Percentiles rank a stretch among this genome's conserved stretches.
phyloP scores from a whole-genome alignment of 2,888 invertebrate genomes.

The Calliopum simillimum region DNA sequence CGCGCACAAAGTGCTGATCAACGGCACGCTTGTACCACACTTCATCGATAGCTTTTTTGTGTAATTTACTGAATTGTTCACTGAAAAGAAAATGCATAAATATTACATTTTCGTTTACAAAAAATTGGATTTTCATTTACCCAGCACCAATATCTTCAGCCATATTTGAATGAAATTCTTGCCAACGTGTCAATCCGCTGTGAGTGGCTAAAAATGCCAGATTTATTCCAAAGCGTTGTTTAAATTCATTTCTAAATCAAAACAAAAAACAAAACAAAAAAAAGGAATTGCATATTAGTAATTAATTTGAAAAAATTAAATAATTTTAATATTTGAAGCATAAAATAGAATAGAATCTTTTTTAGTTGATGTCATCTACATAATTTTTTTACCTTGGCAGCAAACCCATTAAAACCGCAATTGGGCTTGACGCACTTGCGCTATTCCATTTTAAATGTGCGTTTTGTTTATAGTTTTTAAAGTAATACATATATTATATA shows the following conservation, averaged over 20 bases:
- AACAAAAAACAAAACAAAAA: conserved; percentile 34
- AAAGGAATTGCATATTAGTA: conserved; percentile 11
- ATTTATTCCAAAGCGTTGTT: conserved; percentile 85
- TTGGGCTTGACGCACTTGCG: conserved; percentile 83
- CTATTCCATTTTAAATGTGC: conserved; percentile 70
- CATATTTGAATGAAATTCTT: conserved; percentile 76
- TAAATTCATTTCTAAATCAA: conserved; percentile 79
- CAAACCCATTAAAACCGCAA: conserved; percentile 93
- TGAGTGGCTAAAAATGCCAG: conserved; percentile 90
- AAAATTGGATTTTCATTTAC: conserved; percentile 43
- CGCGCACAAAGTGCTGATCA: conserved; percentile 83
- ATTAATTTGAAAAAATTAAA: conserved; percentile 4
- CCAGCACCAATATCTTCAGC: conserved; percentile 66
- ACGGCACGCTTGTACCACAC: conserved; percentile 91
- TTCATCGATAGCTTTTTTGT: conserved; percentile 86
- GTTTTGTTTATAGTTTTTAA: conserved; percentile 45
- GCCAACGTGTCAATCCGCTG: conserved; percentile 91
- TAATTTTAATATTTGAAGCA: too few species aligned
- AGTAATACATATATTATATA: conserved; percentile 45
- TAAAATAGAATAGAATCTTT: background rate
- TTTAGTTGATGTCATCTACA: background rate
- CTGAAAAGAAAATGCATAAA: conserved; percentile 64
- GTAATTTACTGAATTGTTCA: conserved; percentile 78
- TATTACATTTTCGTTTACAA: too few species aligned
- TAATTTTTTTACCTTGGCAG: conserved; percentile 88